Evolutionary conservation across 2,797 vertebrate species (phyloP).

Genomic region (Knipowitschia caucasica): DNA sequence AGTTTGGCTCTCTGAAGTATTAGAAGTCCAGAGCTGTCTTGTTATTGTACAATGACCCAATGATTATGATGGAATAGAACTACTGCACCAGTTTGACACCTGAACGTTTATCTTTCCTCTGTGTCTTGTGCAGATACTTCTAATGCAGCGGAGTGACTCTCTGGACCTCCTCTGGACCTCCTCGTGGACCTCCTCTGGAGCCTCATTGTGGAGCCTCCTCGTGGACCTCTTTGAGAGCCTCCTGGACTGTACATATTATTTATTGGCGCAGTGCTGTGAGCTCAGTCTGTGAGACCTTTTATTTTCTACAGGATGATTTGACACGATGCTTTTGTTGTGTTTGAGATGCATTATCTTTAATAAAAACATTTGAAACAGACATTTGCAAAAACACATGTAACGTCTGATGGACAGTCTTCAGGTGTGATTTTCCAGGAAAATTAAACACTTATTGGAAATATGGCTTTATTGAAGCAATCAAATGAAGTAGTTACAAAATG

Average conservation of each 20-base stretch:
- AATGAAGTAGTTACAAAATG: too few relatives aligned
- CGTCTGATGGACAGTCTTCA: neutral
- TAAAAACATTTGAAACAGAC: constrained; percentile 87
- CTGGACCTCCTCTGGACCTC: too few relatives aligned
- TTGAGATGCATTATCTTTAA: constrained; percentile 74
- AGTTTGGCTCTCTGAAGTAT: too few relatives aligned
- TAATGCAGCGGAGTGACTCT: constrained; percentile 79
- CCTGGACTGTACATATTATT: constrained; percentile 85
- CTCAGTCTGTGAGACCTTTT: constrained; percentile 27
- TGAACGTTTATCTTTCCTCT: neutral
- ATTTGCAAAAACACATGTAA: neutral
- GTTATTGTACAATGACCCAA: too few relatives aligned
- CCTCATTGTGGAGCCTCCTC: too few relatives aligned
- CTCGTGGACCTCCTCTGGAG: constrained; percentile 21
- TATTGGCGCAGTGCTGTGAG: constrained; percentile 70
- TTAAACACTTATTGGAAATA: neutral
- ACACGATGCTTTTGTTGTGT: constrained; percentile 38
- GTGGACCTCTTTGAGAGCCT: too few relatives aligned
- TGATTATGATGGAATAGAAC: too few relatives aligned
- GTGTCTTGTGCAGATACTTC: constrained; percentile 80
- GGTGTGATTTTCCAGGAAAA: neutral
- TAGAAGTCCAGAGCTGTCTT: too few relatives aligned
- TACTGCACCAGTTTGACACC: neutral
- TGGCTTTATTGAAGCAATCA: neutral
- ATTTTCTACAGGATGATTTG: constrained; percentile 38